phyloP scores from a whole-genome alignment of 2,888 invertebrate genomes.

The Acronicta alni region DNA sequence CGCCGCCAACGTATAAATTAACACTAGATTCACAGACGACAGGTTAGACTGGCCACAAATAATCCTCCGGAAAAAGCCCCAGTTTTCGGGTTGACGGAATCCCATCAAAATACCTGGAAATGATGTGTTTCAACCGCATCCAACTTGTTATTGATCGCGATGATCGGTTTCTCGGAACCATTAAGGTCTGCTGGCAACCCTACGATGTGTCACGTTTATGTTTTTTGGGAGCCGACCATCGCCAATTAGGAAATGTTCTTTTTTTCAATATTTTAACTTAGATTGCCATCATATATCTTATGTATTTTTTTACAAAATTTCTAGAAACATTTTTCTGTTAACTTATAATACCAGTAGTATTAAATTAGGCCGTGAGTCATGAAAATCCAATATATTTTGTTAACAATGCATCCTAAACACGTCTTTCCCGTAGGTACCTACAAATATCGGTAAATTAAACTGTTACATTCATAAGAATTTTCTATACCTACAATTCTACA shows the following conservation, averaged over 20 bases:
- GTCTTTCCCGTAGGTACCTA: conserved; percentile 30
- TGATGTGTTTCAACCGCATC: conserved; percentile 54
- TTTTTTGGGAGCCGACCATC: conserved; percentile 43
- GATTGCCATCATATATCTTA: conserved; percentile 1
- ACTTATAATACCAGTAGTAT: background rate
- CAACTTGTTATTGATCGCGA: conserved; percentile 58
- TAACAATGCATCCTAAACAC: conserved; percentile 50
- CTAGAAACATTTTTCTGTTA: too few species aligned
- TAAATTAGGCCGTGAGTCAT: background rate
- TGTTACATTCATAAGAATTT: conserved; percentile 39
- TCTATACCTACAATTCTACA: conserved; percentile 48
- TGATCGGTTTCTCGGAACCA: conserved; percentile 64
- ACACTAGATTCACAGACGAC: conserved; percentile 76
- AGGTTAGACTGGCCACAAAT: conserved; percentile 59
- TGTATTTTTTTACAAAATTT: background rate
- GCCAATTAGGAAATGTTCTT: conserved; percentile 36
- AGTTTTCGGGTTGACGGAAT: conserved; percentile 65
- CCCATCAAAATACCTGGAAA: conserved; percentile 73
- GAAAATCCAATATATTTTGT: conserved; percentile 18
- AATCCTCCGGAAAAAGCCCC: conserved; percentile 44
- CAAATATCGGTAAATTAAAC: conserved; percentile 50
- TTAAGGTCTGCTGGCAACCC: conserved; percentile 58
- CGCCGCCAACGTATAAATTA: conserved; percentile 70
- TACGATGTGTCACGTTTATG: conserved; percentile 44
- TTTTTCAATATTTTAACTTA: conserved; percentile 9